Conservation (phyloP, 2,888 invertebrate species). For the Neoascia interrupta region DNA sequence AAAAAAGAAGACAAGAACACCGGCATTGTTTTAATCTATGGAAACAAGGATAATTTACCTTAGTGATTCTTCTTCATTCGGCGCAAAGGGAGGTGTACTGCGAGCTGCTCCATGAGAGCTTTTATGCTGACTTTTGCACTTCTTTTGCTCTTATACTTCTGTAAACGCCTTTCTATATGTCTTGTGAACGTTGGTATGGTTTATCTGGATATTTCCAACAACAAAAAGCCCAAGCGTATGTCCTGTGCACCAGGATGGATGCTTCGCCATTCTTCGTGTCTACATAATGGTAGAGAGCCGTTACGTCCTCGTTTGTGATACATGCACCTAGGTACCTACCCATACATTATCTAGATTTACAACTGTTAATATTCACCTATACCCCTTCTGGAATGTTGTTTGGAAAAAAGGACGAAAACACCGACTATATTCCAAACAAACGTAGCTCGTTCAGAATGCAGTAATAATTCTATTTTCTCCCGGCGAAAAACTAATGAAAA, state of each 20-base stretch:
- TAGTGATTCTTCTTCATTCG: conserved; percentile 31
- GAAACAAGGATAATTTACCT: conserved; percentile 50
- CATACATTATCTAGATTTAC: conserved; percentile 16
- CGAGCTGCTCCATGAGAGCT: not conserved
- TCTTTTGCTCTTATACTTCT: not conserved
- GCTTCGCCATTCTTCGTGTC: conserved; percentile 6
- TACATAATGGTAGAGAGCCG: conserved; percentile 11
- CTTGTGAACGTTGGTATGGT: conserved; percentile 11
- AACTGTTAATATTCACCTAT: conserved; percentile 15
- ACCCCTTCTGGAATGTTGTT: not conserved
- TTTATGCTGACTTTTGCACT: conserved; percentile 28
- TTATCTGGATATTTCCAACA: conserved; percentile 35
- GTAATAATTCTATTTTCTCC: conserved; percentile 23
- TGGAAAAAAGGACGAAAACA: not conserved
- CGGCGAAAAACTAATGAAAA: not conserved
- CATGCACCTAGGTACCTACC: too few relatives aligned
- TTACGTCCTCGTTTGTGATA: conserved; percentile 1
- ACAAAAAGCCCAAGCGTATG: not conserved
- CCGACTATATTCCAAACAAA: not conserved
- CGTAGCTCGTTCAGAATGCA: conserved; percentile 4
- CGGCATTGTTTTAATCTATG: conserved; percentile 34
- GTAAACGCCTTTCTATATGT: not conserved
- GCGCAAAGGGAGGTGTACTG: not conserved
- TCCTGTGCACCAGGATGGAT: not conserved
- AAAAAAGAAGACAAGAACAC: conserved; percentile 24